A percentile compares a stretch with the other conserved stretches of the same genome.
These are phyloP conservation scores for Chelmon rostratus DNA, from an alignment of 2,797 vertebrate species.

Conservation along the genomic window DNA sequence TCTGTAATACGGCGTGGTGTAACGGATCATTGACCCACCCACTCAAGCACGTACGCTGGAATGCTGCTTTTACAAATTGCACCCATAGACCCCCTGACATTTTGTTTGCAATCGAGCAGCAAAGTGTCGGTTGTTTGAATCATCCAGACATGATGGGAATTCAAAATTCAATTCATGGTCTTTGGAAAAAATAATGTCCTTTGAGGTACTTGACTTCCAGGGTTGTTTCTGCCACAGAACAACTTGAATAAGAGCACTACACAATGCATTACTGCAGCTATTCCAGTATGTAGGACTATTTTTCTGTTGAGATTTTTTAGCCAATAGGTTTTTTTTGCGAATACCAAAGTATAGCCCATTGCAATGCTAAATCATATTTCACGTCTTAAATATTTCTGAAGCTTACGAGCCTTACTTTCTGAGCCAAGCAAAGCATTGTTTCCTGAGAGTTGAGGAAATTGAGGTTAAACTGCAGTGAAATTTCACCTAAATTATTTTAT, in stretches of 20 bases:
- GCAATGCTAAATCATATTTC: neutral
- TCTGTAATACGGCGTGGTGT: slow-evolving; percentile 58
- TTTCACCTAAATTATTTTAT: neutral
- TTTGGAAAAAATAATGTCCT: slow-evolving; percentile 47
- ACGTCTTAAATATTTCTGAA: neutral
- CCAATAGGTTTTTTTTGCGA: neutral
- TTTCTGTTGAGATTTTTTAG: slow-evolving; percentile 6
- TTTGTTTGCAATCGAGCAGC: slow-evolving; percentile 73
- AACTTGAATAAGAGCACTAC: slow-evolving; percentile 27
- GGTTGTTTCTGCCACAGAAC: slow-evolving; percentile 34
- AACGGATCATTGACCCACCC: slow-evolving; percentile 79
- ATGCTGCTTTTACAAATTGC: slow-evolving; percentile 80
- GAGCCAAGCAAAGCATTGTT: neutral
- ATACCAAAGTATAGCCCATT: neutral
- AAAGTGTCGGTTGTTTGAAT: slow-evolving; percentile 70
- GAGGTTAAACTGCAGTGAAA: neutral
- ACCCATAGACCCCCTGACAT: slow-evolving; percentile 71
- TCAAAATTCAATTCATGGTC: slow-evolving; percentile 56
- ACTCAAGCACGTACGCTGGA: slow-evolving; percentile 70
- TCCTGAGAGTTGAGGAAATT: neutral
- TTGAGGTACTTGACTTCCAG: slow-evolving; percentile 53
- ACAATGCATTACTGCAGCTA: slow-evolving; percentile 15
- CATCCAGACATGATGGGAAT: slow-evolving; percentile 65
- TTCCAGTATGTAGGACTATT: slow-evolving; percentile 3
- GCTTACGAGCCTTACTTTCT: neutral